Evolutionary conservation across 2,797 vertebrate genomes (phyloP).

Genomic region (Aplochiton taeniatus): DNA sequence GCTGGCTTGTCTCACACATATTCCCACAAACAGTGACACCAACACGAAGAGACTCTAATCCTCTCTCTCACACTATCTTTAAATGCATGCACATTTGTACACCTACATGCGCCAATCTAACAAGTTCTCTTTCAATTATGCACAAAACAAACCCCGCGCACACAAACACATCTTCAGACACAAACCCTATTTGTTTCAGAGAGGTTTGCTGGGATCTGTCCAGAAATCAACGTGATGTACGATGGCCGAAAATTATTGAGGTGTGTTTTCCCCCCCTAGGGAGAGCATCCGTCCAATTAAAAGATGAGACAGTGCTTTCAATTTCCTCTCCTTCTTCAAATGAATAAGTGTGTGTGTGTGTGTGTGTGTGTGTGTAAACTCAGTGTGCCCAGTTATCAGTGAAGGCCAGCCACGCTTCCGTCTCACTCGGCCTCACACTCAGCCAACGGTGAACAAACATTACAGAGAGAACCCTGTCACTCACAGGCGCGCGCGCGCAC

Average conservation of each 20-base stretch:
- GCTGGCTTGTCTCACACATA: slow-evolving; percentile 53
- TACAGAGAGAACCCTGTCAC: slow-evolving; percentile 37
- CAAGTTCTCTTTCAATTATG: too few species aligned
- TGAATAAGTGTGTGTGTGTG: slow-evolving; percentile 66
- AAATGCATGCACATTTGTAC: too few species aligned
- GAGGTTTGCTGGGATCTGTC: slow-evolving; percentile 34
- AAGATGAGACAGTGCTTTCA: slow-evolving; percentile 45
- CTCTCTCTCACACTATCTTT: too few species aligned
- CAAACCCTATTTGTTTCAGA: background rate
- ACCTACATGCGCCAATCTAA: too few species aligned
- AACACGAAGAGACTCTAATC: too few species aligned
- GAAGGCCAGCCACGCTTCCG: slow-evolving; percentile 68
- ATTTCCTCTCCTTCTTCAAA: slow-evolving; percentile 55
- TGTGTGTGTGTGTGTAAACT: slow-evolving; percentile 33
- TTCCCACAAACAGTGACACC: too few species aligned
- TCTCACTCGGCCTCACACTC: slow-evolving; percentile 76
- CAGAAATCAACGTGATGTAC: slow-evolving; percentile 67
- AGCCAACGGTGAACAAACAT: slow-evolving; percentile 70
- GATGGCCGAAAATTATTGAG: slow-evolving; percentile 62
- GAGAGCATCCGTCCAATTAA: slow-evolving; percentile 75
- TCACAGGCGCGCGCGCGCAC: slow-evolving; percentile 21
- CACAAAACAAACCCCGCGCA: background rate
- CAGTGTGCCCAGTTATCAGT: slow-evolving; percentile 73
- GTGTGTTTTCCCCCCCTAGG: slow-evolving; percentile 67
- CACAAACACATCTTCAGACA: background rate